Base-by-base conservation (phyloP, 64 coral and sea anemone species). In the Hydrozoanthus tunicans region DNA sequence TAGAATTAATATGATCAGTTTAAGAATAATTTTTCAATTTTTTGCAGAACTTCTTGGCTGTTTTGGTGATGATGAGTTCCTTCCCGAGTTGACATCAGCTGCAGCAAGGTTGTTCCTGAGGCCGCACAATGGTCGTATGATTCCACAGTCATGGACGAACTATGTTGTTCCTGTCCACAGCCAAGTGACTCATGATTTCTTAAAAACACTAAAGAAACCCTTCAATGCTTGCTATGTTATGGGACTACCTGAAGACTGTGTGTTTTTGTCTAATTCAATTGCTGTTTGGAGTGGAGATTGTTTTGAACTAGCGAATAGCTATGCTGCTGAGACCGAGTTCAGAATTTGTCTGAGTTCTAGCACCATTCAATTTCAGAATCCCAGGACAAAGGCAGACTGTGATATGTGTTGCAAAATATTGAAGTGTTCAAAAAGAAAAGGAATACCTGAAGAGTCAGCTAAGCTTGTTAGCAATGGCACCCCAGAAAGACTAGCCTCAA, bases 41-140 rank as follows among this genome's bases (percentile, higher is more conserved):
- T 89, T 93, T 93, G 4, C 55, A 93, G 92, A 93, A 64, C 86
- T 93, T 5, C 65, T 93, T 70, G 92, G 92, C 5, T 93, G 92
- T 53, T 93, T 93, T 89, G 92, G 92, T 79, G 92, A 93, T 81
- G 92, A 93, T 24, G 84, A 93, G 70, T 93, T 93, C 53, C 92
- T 93, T n/a, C 92, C 92, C 6, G 92, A 93, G 61, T 85, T 93
- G 14, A 93, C 84, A 57, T 70, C 84, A 25, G 56, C 83, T 51
- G 32, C 89, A 57, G 77, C 85, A 55, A 72, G 79, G 64, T 14
- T 89, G 26, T 93, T 89, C 71, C 20, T 73, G n/a, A 86, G 54
- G 69, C 83, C 75, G 12, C 56, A 56, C 14, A 9, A 26, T 12
- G 91, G 91, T 20, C 89, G 89, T 14, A 86, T 89, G 82, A 93